Evolutionary conservation across 2,797 vertebrate genomes (phyloP).

Genomic region (Coreius guichenoti): DNA sequence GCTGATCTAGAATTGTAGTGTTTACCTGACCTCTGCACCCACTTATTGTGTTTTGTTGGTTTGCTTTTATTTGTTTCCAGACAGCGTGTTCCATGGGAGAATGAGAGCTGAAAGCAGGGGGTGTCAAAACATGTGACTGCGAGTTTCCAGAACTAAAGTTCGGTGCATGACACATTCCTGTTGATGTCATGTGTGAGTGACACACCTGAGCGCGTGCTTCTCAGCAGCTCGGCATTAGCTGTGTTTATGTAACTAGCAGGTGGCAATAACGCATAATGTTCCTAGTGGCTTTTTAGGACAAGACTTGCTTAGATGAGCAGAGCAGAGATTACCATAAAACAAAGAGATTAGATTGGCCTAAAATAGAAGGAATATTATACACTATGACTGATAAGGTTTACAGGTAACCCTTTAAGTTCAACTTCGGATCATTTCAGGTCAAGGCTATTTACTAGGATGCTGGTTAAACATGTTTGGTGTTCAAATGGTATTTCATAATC

Average conservation of each 20-base stretch:
- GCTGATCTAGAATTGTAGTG: background rate
- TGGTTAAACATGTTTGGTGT: background rate
- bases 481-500: background rate
- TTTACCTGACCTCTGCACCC: conserved; percentile 22
- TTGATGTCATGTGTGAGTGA: conserved; percentile 54
- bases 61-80: conserved; percentile 2
- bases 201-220: conserved; percentile 37
- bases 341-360: conserved; percentile 73
- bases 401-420: conserved; percentile 1
- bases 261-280: conserved; percentile 61
- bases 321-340: conserved; percentile 80
- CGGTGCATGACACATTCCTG: conserved; percentile 16
- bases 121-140: conserved; percentile 36
- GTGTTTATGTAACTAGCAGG: conserved; percentile 67
- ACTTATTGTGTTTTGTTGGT: conserved; percentile 20
- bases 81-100: background rate
- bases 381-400: conserved; percentile 25
- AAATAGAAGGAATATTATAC: conserved; percentile 43
- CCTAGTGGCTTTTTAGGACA: conserved; percentile 66
- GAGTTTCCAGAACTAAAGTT: conserved; percentile 33
- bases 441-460: background rate
- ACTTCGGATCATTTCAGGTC: background rate
- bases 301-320: conserved; percentile 82
- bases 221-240: conserved; percentile 52
- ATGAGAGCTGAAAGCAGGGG: conserved; percentile 20